Percentiles rank a stretch among this genome's conserved stretches.
These are phyloP conservation scores for Orthosia gothica DNA, from an alignment of 2,888 invertebrate genomes.

Conservation along the genomic window DNA sequence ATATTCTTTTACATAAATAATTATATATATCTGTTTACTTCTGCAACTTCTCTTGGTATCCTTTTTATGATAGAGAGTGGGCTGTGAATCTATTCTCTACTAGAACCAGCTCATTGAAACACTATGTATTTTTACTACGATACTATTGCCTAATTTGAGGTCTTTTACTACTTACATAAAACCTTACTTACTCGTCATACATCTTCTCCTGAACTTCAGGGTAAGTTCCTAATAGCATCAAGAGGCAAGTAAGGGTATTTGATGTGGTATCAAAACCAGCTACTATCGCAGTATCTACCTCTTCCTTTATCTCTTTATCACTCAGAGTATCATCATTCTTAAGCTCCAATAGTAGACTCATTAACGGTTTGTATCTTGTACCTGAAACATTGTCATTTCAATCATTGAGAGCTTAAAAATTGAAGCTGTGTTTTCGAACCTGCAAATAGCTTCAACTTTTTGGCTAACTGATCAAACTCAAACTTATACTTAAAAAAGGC, in stretches of 20 bases:
- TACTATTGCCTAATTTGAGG: too few species aligned
- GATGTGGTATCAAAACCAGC: slow-evolving; percentile 63
- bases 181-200: slow-evolving; percentile 71
- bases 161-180: neutral
- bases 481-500: too few species aligned
- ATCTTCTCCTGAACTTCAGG: slow-evolving; percentile 77
- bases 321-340: slow-evolving; percentile 50
- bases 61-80: too few species aligned
- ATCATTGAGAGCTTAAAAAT: too few species aligned
- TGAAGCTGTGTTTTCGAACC: too few species aligned
- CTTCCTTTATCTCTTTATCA: slow-evolving; percentile 70
- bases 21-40: too few species aligned
- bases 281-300: slow-evolving; percentile 68
- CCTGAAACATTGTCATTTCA: slow-evolving; percentile 20
- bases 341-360: slow-evolving; percentile 52
- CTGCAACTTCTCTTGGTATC: too few species aligned
- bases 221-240: slow-evolving; percentile 68
- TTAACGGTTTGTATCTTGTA: slow-evolving; percentile 44
- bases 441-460: neutral
- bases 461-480: neutral
- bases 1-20: too few species aligned
- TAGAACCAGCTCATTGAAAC: too few species aligned
- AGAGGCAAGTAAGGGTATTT: slow-evolving; percentile 31
- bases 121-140: too few species aligned
- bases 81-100: too few species aligned